A percentile compares a stretch with the other conserved stretches of the same genome.
phyloP scores from a whole-genome alignment of 2,888 invertebrate genomes.

The Himalopsyche japonica region DNA sequence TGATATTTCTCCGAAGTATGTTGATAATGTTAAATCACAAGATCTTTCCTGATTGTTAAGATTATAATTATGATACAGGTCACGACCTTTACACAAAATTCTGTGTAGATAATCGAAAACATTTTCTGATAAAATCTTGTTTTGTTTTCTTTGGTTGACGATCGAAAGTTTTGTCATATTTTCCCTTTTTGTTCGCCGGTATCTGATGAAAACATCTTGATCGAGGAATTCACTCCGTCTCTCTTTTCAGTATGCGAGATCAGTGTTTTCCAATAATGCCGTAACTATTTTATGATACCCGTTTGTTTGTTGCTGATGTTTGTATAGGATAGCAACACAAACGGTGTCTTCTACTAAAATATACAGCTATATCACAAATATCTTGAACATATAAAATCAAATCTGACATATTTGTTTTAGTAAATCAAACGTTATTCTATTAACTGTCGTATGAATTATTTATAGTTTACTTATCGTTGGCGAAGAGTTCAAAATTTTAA shows the following conservation, averaged over 20 bases:
- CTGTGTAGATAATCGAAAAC: background rate
- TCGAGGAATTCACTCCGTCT: background rate
- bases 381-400: no score
- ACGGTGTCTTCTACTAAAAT: background rate
- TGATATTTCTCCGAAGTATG: no score
- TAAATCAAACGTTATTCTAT: no score
- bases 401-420: no score
- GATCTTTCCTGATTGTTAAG: no score
- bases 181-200: background rate
- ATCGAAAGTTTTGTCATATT: background rate
- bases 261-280: background rate
- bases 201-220: background rate
- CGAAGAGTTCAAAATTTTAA: background rate
- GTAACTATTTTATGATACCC: background rate
- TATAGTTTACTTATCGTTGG: no score
- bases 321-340: background rate
- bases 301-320: background rate
- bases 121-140: background rate
- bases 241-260: background rate
- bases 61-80: background rate
- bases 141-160: background rate
- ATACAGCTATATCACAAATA: no score
- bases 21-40: no score
- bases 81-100: background rate
- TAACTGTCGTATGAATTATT: no score